Conservation (phyloP, 2,888 invertebrate genomes). For the Hyposoter didymator region DNA sequence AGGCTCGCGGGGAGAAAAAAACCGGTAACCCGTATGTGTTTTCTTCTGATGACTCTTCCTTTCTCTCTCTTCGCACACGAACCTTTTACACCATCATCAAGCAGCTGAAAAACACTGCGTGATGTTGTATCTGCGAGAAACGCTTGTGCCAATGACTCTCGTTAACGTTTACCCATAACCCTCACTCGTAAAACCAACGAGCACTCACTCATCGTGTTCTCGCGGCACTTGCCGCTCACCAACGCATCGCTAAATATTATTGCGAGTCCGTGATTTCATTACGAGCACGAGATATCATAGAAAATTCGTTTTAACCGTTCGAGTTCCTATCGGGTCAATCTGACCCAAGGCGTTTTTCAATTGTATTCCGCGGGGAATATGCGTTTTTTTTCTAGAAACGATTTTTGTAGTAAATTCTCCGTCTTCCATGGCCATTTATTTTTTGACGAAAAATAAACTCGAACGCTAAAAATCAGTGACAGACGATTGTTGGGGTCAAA, state of each 20-base stretch:
- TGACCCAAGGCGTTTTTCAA: too few species aligned
- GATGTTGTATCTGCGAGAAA: slow-evolving; percentile 49
- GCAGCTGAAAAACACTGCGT: slow-evolving; percentile 41
- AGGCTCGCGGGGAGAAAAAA: slow-evolving; percentile 10
- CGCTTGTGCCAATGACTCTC: slow-evolving; percentile 44
- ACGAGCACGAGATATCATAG: slow-evolving; percentile 14
- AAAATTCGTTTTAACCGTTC: neutral
- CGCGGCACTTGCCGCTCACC: slow-evolving; percentile 1
- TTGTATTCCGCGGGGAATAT: too few species aligned
- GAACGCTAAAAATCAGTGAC: too few species aligned
- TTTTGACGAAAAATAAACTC: too few species aligned
- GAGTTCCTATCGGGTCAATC: too few species aligned
- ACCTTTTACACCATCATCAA: slow-evolving; percentile 31
- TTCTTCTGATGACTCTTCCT: neutral
- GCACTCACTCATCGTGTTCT: slow-evolving; percentile 23
- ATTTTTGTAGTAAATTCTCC: too few species aligned
- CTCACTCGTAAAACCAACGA: slow-evolving; percentile 39
- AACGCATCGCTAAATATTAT: neutral
- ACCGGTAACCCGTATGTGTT: slow-evolving; percentile 50
- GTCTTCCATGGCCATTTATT: too few species aligned
- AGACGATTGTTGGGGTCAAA: too few species aligned
- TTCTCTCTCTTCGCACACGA: slow-evolving; percentile 1
- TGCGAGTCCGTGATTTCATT: slow-evolving; percentile 27
- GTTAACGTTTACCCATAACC: slow-evolving; percentile 39
- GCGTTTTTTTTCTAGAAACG: too few species aligned